phyloP scores from a whole-genome alignment of 2,888 invertebrate genomes.

The Deroplatys truncata region DNA sequence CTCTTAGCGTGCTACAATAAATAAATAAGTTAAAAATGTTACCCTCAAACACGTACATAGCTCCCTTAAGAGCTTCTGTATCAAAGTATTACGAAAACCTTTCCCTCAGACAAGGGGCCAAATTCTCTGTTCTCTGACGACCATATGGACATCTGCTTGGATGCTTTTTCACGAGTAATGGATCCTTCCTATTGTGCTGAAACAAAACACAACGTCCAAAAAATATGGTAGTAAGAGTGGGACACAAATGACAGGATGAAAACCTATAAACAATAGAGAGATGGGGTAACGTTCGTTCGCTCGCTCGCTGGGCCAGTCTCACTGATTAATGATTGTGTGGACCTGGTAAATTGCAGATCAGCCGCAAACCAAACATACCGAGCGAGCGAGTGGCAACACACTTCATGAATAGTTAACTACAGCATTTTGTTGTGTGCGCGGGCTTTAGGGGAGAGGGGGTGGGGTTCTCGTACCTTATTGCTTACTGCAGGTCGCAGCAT shows the following conservation, averaged over 20 bases:
- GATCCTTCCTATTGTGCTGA: neutral
- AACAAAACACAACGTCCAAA: neutral
- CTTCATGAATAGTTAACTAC: slow-evolving; percentile 15
- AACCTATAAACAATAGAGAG: neutral
- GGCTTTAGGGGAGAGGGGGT: neutral
- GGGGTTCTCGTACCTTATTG: neutral
- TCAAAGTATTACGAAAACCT: neutral
- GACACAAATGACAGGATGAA: neutral
- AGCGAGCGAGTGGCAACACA: neutral
- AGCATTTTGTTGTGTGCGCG: slow-evolving; percentile 8
- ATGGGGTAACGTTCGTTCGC: neutral
- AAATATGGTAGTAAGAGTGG: neutral
- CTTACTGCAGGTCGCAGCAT: neutral
- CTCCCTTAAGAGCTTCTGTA: too few species aligned
- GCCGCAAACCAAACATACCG: slow-evolving; percentile 11
- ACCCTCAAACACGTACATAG: too few species aligned
- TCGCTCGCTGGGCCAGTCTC: neutral
- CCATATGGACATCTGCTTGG: neutral
- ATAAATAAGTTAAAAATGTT: too few species aligned
- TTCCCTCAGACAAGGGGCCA: neutral
- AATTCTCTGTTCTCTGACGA: neutral
- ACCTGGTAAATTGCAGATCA: slow-evolving; percentile 15
- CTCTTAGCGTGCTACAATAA: too few species aligned
- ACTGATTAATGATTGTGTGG: slow-evolving; percentile 16
- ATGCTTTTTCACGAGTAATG: neutral